Evolutionary conservation across 2,113 vertebrate genomes (phyloP).

Genomic region (Rhinoderma darwinii): DNA sequence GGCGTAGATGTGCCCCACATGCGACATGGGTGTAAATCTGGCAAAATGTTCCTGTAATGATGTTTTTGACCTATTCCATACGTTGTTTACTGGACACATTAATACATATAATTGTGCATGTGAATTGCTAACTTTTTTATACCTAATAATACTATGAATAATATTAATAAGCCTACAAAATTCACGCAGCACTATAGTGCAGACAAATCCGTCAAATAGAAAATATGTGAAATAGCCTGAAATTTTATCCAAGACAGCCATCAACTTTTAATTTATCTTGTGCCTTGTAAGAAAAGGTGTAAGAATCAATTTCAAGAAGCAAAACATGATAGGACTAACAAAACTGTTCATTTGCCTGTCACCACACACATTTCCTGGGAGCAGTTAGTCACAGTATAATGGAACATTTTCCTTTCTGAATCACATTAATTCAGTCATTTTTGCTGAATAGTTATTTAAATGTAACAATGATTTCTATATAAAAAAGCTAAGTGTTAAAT

Average conservation of each 20-base stretch:
- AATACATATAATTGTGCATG: too few species aligned
- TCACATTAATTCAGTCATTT: not conserved
- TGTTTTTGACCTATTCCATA: too few species aligned
- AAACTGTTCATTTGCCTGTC: not conserved
- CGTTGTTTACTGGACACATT: too few species aligned
- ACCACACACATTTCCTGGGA: not conserved
- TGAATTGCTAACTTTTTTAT: too few species aligned
- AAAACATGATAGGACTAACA: not conserved
- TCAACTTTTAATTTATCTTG: slow-evolving; percentile 16
- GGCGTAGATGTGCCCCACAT: too few species aligned
- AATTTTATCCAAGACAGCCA: not conserved
- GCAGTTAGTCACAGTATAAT: not conserved
- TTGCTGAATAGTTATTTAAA: too few species aligned
- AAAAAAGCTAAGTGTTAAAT: too few species aligned
- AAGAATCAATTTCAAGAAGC: slow-evolving; percentile 8
- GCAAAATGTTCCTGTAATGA: too few species aligned
- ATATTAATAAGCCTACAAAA: not conserved
- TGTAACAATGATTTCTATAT: too few species aligned
- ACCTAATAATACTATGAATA: too few species aligned
- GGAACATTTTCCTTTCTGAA: not conserved
- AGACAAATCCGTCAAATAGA: slow-evolving; percentile 2
- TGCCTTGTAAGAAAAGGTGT: not conserved
- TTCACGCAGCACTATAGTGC: not conserved
- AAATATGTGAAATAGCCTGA: slow-evolving; percentile 18
- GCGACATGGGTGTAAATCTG: too few species aligned